These are phyloP conservation scores for Enteromius radiatus DNA, from an alignment of 2,797 vertebrate genomes.

Conservation along the genomic window DNA sequence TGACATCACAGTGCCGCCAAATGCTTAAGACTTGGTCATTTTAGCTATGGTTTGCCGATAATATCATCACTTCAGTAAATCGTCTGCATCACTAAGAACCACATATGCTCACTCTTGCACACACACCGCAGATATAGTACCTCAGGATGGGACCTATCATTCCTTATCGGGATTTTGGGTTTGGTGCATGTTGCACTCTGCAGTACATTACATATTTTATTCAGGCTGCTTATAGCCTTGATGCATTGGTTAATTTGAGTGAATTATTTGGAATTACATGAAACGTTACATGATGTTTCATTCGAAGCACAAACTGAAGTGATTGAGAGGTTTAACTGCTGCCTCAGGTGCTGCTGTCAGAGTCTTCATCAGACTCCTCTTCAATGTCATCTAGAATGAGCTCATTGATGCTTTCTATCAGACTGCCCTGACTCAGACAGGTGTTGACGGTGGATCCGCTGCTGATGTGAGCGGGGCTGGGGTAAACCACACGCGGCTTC, in stretches of 20 bases:
- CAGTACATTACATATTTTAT: background rate
- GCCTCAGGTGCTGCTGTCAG: conserved; percentile 30
- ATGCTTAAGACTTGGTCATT: background rate
- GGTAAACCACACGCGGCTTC: conserved; percentile 74
- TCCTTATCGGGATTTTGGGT: background rate
- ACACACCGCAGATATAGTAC: background rate
- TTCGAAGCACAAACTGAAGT: background rate
- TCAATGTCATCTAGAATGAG: conserved; percentile 76
- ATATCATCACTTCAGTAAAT: background rate
- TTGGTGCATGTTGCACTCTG: background rate
- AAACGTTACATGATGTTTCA: background rate
- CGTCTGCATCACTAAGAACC: background rate
- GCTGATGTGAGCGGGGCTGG: conserved; percentile 74
- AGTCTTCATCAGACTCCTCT: conserved; percentile 41
- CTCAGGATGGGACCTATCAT: background rate
- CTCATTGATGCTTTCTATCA: conserved; percentile 68
- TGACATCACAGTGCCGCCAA: background rate
- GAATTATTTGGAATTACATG: background rate
- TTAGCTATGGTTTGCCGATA: background rate
- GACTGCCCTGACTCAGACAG: conserved; percentile 80
- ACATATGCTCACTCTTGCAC: background rate
- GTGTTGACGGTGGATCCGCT: conserved; percentile 82
- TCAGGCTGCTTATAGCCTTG: background rate
- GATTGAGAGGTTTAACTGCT: background rate
- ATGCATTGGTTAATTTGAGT: background rate